Evolutionary conservation across 2,888 invertebrate species (phyloP).

Genomic region (Drosophila tripunctata): DNA sequence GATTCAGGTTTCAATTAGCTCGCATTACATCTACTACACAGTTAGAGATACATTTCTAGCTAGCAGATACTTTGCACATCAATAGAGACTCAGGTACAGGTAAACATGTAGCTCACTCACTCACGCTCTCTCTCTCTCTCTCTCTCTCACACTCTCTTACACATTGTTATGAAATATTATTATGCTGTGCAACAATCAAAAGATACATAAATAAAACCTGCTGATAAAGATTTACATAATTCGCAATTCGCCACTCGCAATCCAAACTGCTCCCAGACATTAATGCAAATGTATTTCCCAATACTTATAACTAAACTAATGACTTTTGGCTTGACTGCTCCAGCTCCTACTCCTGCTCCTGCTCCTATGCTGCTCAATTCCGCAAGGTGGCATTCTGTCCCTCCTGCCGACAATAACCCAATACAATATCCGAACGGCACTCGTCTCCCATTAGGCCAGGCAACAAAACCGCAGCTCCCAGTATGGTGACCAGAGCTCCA

Average conservation of each 20-base stretch:
- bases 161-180: slow-evolving; percentile 7
- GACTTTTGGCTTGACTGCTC: slow-evolving; percentile 47
- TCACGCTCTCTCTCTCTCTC: slow-evolving; percentile 10
- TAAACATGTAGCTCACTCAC: slow-evolving; percentile 34
- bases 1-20: slow-evolving; percentile 63
- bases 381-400: slow-evolving; percentile 68
- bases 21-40: slow-evolving; percentile 55
- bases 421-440: slow-evolving; percentile 83
- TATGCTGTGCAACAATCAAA: slow-evolving; percentile 29
- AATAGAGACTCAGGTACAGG: slow-evolving; percentile 72
- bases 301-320: slow-evolving; percentile 52
- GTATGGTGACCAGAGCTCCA: slow-evolving; percentile 85
- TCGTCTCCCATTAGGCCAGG: slow-evolving; percentile 83
- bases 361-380: slow-evolving; percentile 31
- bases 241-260: slow-evolving; percentile 4
- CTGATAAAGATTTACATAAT: slow-evolving; percentile 14
- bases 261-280: slow-evolving; percentile 9
- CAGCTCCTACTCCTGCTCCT: not conserved
- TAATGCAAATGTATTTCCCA: slow-evolving; percentile 51
- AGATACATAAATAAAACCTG: not conserved
- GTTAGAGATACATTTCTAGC: slow-evolving; percentile 32
- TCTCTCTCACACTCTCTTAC: slow-evolving; percentile 17
- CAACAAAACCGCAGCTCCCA: slow-evolving; percentile 83
- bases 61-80: slow-evolving; percentile 51
- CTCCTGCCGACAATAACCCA: slow-evolving; percentile 83